Conservation (phyloP, 30 jellyfish, hydroid and myxozoan genomes). For the Pelagia noctiluca region DNA sequence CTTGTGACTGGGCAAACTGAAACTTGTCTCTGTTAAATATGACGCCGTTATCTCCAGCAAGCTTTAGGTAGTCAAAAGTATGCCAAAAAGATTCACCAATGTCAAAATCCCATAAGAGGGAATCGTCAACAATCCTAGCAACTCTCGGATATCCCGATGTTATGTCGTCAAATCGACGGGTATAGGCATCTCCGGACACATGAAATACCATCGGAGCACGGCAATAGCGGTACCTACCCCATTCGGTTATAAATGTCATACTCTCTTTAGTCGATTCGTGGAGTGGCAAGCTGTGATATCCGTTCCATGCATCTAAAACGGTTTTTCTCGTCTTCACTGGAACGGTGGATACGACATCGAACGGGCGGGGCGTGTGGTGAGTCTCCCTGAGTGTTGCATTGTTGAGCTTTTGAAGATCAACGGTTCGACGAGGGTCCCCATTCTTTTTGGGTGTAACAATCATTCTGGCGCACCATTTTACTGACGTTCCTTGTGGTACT, state of each 20-base stretch:
- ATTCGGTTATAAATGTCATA: slow-evolving; percentile 68
- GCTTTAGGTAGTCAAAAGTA: too few species aligned
- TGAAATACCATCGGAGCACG: slow-evolving; percentile 69
- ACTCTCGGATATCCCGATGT: slow-evolving; percentile 12
- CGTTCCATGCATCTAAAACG: slow-evolving; percentile 80
- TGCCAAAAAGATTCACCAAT: too few species aligned
- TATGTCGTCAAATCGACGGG: too few species aligned
- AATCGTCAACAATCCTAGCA: slow-evolving; percentile 51
- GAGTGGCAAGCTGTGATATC: slow-evolving; percentile 74
- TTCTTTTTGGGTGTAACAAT: slow-evolving; percentile 13
- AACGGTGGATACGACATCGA: slow-evolving; percentile 14
- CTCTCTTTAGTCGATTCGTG: slow-evolving; percentile 8
- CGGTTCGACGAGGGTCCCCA: slow-evolving; percentile 58
- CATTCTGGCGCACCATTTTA: slow-evolving; percentile 13
- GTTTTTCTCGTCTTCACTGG: slow-evolving; percentile 62
- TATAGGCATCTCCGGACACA: slow-evolving; percentile 75
- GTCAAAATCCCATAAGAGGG: too few species aligned
- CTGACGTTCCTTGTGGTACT: slow-evolving; percentile 18
- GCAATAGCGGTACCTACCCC: slow-evolving; percentile 75
- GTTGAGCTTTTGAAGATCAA: slow-evolving; percentile 65
- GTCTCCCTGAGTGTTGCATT: slow-evolving; percentile 66
- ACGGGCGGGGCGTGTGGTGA: slow-evolving; percentile 86
- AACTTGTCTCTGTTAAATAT: too few species aligned
- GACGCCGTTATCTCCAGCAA: too few species aligned
- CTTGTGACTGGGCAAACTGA: slow-evolving; percentile 37